Base-by-base conservation (phyloP, 2,888 invertebrate genomes). In the Invenusta paracnida region DNA sequence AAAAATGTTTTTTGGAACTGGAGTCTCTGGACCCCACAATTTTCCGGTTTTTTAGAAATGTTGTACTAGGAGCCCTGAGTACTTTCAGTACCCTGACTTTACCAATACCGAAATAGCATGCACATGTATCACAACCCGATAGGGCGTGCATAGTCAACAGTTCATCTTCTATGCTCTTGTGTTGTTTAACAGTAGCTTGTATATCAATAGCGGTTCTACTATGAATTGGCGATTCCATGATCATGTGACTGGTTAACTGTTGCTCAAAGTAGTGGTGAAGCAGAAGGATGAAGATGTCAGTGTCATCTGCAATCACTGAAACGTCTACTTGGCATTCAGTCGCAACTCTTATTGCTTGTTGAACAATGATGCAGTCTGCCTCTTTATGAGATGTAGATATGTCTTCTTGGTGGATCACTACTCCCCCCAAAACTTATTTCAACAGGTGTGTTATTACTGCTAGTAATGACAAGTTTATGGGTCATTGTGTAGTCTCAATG, bases 401-500 rank as follows among this genome's bases (percentile, higher is more conserved):
- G 48, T 48, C 48, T 48, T 17, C 48, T 17, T 48, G 5, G 48
- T 48, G 48, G 48, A 48, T 48, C 48, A 5, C 48, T 17, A 48
- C 17, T 48, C n/a, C n/a, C 48, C 48, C 48, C 5, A 48, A 48
- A 48, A 48, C 48, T 48, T 48, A 11, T 48, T 48, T 48, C 48
- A 48, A 48, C 48, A 48, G 48, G 48, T 48, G 48, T 48, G 48
- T 48, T 48, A 48, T 48, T 48, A 48, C 73, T 73, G 73, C 73
- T 73, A 73, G 73, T 73, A 25, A 73, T 73, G 27, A 73, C 73
- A 73, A 13, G 73, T 73, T 73, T 73, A 23, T 73, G 73, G 73
- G 73, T 73, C 73, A 73, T 73, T 73, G 73, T 73, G 73, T 73
- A 73, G 73, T 73, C 73, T 73, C 25, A 23, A 73, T 73, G 73